phyloP scores from a whole-genome alignment of 1,140 invertebrate genomes.

The Drosophila auraria region DNA sequence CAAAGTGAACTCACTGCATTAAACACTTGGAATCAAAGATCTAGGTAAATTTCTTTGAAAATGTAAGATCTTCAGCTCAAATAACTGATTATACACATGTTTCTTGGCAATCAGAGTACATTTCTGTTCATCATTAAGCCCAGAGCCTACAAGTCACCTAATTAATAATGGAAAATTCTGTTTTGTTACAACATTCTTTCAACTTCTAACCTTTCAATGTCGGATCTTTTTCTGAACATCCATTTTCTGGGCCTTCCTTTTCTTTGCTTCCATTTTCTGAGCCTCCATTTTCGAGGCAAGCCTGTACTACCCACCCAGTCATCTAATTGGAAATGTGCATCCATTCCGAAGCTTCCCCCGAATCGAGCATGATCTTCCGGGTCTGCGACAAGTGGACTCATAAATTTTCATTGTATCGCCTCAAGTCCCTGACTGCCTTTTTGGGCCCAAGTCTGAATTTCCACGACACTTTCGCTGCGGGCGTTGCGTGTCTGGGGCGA shows the following conservation, averaged over 20 bases:
- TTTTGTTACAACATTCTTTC: background rate
- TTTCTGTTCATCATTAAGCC: background rate
- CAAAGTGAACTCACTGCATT: background rate
- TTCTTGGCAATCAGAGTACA: background rate
- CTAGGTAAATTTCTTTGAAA: background rate
- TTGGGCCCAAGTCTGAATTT: conserved; percentile 33
- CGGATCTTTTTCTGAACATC: too few relatives aligned
- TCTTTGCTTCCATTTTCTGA: too few relatives aligned
- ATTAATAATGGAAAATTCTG: background rate
- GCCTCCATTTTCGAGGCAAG: background rate
- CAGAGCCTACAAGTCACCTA: background rate
- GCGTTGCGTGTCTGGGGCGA: conserved; percentile 52
- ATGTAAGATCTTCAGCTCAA: background rate
- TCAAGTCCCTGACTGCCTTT: conserved; percentile 15
- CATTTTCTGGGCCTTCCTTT: background rate
- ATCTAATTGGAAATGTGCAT: conserved; percentile 43
- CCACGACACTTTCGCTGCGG: conserved; percentile 72
- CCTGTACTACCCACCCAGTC: conserved; percentile 15
- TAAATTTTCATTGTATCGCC: conserved; percentile 60
- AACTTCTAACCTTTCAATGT: background rate
- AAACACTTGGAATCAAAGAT: too few relatives aligned
- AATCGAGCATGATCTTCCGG: conserved; percentile 39
- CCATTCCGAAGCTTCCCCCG: conserved; percentile 7
- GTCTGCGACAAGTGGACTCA: conserved; percentile 25
- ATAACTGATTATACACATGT: background rate